These are phyloP conservation scores for Puma concolor DNA, from an alignment of 2,113 vertebrate genomes.

Conservation along the genomic window DNA sequence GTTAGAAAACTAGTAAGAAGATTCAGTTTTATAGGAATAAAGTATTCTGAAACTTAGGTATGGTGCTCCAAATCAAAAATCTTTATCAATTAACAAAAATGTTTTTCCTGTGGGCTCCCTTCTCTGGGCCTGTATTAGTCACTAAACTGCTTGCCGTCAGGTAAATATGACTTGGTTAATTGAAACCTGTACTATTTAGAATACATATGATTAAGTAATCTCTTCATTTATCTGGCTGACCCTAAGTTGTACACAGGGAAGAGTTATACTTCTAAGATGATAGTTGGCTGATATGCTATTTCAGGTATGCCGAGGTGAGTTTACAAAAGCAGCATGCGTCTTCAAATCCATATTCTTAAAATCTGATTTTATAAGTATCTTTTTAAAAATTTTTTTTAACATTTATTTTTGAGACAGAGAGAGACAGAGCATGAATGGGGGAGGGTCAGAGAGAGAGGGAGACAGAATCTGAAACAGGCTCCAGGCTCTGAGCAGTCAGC, in stretches of 20 bases:
- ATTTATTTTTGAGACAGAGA: too few species aligned
- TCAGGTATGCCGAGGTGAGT: not conserved
- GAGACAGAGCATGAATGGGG: too few species aligned
- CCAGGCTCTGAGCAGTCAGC: too few species aligned
- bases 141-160: not conserved
- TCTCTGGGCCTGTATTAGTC: not conserved
- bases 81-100: not conserved
- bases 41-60: not conserved
- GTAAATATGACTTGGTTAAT: not conserved
- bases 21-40: constrained; percentile 22
- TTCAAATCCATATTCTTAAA: not conserved
- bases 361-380: not conserved
- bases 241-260: not conserved
- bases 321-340: not conserved
- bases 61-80: not conserved
- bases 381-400: not conserved
- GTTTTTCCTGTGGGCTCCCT: not conserved
- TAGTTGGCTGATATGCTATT: not conserved
- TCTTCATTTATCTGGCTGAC: not conserved
- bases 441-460: too few species aligned
- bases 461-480: too few species aligned
- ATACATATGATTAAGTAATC: not conserved
- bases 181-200: not conserved
- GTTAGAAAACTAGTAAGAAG: constrained; percentile 13
- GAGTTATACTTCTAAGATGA: not conserved